Conservation (phyloP, 2,113 vertebrate genomes). For the Pteropus alecto region DNA sequence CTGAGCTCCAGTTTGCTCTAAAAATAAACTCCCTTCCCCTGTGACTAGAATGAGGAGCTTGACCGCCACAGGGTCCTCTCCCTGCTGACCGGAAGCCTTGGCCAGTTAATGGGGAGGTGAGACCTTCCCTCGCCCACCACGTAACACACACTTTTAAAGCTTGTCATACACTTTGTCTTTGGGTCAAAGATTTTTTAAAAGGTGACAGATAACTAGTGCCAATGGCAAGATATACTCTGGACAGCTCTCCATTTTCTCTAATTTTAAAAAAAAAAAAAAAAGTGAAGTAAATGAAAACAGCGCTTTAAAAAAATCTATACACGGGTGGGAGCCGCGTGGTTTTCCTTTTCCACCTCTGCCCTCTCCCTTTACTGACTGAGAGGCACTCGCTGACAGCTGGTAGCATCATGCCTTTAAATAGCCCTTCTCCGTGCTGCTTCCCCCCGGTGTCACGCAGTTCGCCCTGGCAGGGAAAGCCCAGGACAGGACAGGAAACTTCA, state of each 20-base stretch:
- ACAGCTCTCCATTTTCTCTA: slow-evolving; percentile 32
- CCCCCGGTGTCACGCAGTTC: not conserved
- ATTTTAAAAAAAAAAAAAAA: slow-evolving; percentile 15
- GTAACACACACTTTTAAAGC: not conserved
- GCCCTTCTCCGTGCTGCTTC: not conserved
- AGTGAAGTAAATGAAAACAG: slow-evolving; percentile 58
- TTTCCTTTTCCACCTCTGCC: not conserved
- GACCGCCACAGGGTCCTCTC: not conserved
- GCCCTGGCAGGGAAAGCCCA: slow-evolving; percentile 64
- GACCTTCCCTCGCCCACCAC: not conserved
- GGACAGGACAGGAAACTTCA: slow-evolving; percentile 56
- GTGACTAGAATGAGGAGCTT: not conserved
- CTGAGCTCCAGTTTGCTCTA: not conserved
- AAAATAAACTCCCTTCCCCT: not conserved
- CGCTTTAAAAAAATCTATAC: slow-evolving; percentile 26
- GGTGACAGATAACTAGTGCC: slow-evolving; percentile 13
- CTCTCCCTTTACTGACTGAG: not conserved
- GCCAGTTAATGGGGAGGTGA: not conserved
- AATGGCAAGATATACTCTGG: not conserved
- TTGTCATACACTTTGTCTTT: not conserved
- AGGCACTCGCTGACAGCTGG: not conserved
- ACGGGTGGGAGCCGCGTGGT: slow-evolving; percentile 16
- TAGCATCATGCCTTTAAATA: slow-evolving; percentile 35
- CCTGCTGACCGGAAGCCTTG: not conserved
- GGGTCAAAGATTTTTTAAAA: slow-evolving; percentile 37